A percentile compares a stretch with the other conserved stretches of the same genome.
Conservation (phyloP, 2,113 vertebrate species). For the pig (Sus scrofa) region T2T-Sscrofa CM000826.6:19351001-19351500, state of each 20-base stretch:
- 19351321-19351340: not conserved
- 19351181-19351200: too few species aligned
- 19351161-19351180: not conserved
- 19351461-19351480: accelerated
- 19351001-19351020: too few species aligned
- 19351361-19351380: not conserved
- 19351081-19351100: too few species aligned
- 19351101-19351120: too few species aligned
- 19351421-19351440: not conserved
- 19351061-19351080: too few species aligned
- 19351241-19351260: too few species aligned
- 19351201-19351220: not conserved
- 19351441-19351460: not conserved
- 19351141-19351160: not conserved
- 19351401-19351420: not conserved
- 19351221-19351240: not conserved
- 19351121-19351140: not conserved
- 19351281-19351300: not conserved
- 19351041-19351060: too few species aligned
- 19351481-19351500: accelerated
- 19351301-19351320: not conserved
- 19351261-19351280: not conserved
- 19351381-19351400: not conserved
- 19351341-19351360: not conserved
- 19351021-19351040: too few species aligned